Evolutionary conservation across 2,797 vertebrate genomes (phyloP).

Genomic region (Gobio occitaniae): DNA sequence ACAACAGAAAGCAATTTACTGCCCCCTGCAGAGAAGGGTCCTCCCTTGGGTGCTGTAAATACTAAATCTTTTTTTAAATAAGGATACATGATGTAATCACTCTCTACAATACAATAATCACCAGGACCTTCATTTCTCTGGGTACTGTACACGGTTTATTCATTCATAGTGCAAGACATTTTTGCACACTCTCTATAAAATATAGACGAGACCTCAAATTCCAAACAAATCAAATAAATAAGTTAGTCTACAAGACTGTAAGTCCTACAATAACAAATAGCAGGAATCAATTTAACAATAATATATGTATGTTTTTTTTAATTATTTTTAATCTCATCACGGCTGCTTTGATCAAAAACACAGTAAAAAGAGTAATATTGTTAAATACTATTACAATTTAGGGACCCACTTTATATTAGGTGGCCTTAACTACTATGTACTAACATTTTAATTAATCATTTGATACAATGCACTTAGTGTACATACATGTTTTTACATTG

Average conservation of each 20-base stretch:
- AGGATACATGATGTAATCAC: background rate
- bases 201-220: background rate
- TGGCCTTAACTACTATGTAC: too few species aligned
- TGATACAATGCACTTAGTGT: too few species aligned
- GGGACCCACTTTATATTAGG: too few species aligned
- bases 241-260: background rate
- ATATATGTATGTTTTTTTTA: too few species aligned
- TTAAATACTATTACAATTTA: background rate
- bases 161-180: background rate
- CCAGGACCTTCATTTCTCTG: background rate
- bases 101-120: background rate
- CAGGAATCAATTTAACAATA: background rate
- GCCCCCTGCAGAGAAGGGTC: conserved; percentile 14
- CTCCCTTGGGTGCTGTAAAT: conserved; percentile 6
- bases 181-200: background rate
- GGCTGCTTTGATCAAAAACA: background rate
- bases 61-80: background rate
- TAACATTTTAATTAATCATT: too few species aligned
- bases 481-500: too few species aligned
- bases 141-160: background rate
- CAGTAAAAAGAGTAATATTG: background rate
- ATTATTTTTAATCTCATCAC: too few species aligned
- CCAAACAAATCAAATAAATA: background rate
- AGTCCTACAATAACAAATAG: background rate
- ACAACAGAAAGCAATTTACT: conserved; percentile 53